Base-by-base conservation (phyloP, 2,888 invertebrate genomes). In the Liposcelis brunnea region DNA sequence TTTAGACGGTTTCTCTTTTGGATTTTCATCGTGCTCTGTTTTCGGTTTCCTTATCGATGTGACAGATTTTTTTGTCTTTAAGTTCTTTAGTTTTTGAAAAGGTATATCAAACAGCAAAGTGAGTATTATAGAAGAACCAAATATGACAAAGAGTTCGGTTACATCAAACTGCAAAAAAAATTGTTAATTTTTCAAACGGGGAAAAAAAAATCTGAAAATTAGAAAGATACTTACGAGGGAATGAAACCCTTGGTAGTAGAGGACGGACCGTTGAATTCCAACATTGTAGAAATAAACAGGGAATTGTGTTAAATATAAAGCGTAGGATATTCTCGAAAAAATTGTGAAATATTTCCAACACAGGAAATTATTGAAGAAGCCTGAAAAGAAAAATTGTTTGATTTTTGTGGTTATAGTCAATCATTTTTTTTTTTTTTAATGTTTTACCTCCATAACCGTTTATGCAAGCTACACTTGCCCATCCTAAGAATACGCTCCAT, bases 211-310 rank as follows among this genome's bases (percentile, higher is more conserved):
- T 15, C n/a, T n/a, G n/a, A n/a, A n/a, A n/a, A 26, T 33, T 18
- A 42, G n/a, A 3, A 40, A 34, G 11, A 11, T 26, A 61, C 67
- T 67, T 61, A 74, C 74, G 55, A 72, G 62, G 44, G 65, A 55
- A 35, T 15, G 14, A 15, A 65, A 56, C 5, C 67, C 64, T 6
- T 65, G 62, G 56, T 71, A 74, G 54, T 64, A 66, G 21, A 64
- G 67, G 0, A 69, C 55, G 49, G 66, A 62, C 50, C 69, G 65
- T 51, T 68, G 68, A 2, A 67, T 58, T 1, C 74, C 75, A n/a
- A 75, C 70, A 51, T 72, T 72, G 59, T 72, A 75, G 61, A 75
- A 75, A 59, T 71, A 74, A 48, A 75, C 67, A 0, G 74, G 74
- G 58, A 75, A 75, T 59, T 75, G 75, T 5, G 71, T 69, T 18